These are phyloP conservation scores for Caenorhabditis imperialis DNA, from an alignment of 2,888 invertebrate species.

Conservation along the genomic window DNA sequence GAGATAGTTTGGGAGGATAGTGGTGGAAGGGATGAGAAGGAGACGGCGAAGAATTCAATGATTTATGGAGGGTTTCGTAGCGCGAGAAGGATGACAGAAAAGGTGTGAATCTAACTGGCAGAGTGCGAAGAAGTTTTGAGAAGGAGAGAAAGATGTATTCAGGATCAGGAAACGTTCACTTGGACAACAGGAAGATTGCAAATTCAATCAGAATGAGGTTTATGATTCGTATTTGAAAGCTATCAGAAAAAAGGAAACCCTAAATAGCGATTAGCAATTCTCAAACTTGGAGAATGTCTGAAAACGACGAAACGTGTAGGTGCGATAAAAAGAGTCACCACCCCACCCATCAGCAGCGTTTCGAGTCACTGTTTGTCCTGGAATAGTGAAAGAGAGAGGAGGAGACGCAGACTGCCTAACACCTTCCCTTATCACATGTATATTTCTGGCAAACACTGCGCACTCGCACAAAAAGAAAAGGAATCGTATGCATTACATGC, in stretches of 20 bases:
- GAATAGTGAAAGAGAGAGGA: not conserved
- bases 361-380: slow-evolving; percentile 38
- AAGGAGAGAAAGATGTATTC: too few relatives aligned
- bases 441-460: slow-evolving; percentile 22
- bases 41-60: slow-evolving; percentile 5
- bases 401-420: slow-evolving; percentile 34
- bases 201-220: too few relatives aligned
- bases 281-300: too few relatives aligned
- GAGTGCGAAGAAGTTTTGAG: too few relatives aligned
- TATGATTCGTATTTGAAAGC: too few relatives aligned
- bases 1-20: slow-evolving; percentile 40
- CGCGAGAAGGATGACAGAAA: slow-evolving; percentile 1
- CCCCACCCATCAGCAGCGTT: not conserved
- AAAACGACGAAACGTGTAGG: too few relatives aligned
- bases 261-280: too few relatives aligned
- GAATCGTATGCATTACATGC: slow-evolving; percentile 33
- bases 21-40: slow-evolving; percentile 4
- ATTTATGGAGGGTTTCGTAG: slow-evolving; percentile 21
- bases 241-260: too few relatives aligned
- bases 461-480: not conserved
- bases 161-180: too few relatives aligned
- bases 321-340: too few relatives aligned
- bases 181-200: too few relatives aligned
- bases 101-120: not conserved
- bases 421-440: slow-evolving; percentile 39